Conservation (phyloP, 1,140 invertebrate genomes). For the Drosophila mayri region DNA sequence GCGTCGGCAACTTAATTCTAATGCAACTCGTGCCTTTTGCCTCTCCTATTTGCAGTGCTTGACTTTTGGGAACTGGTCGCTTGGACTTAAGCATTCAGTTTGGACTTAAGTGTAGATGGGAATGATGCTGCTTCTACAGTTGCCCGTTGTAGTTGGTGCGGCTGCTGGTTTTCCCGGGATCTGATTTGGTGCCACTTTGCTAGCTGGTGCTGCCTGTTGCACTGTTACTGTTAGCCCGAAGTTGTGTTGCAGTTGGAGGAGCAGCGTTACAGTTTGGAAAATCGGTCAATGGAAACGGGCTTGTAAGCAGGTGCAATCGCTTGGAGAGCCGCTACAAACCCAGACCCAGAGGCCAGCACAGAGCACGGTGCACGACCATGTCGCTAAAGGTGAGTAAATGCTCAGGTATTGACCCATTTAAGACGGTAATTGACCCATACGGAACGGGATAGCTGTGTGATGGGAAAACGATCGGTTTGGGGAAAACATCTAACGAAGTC, state of each 20-base stretch:
- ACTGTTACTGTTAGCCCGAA: slow-evolving; percentile 34
- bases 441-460: slow-evolving; percentile 14
- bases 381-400: slow-evolving; percentile 76
- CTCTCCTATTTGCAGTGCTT: slow-evolving; percentile 57
- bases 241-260: slow-evolving; percentile 37
- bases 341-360: slow-evolving; percentile 18
- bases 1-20: slow-evolving; percentile 64
- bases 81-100: slow-evolving; percentile 37
- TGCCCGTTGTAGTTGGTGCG: slow-evolving; percentile 38
- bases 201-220: slow-evolving; percentile 34
- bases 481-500: background rate
- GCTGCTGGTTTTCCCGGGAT: slow-evolving; percentile 43
- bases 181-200: slow-evolving; percentile 57
- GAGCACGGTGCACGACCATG: slow-evolving; percentile 47
- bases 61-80: slow-evolving; percentile 57
- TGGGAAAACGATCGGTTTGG: slow-evolving; percentile 6
- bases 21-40: slow-evolving; percentile 54
- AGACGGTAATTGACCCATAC: slow-evolving; percentile 19
- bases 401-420: slow-evolving; percentile 59
- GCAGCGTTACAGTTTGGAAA: slow-evolving; percentile 71
- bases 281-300: slow-evolving; percentile 82
- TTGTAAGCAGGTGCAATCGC: slow-evolving; percentile 75
- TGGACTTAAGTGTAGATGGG: slow-evolving; percentile 47
- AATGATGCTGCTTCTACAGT: slow-evolving; percentile 53
- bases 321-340: slow-evolving; percentile 37